Conservation (phyloP, 2,888 invertebrate species). For the Sympetrum striolatum region DNA sequence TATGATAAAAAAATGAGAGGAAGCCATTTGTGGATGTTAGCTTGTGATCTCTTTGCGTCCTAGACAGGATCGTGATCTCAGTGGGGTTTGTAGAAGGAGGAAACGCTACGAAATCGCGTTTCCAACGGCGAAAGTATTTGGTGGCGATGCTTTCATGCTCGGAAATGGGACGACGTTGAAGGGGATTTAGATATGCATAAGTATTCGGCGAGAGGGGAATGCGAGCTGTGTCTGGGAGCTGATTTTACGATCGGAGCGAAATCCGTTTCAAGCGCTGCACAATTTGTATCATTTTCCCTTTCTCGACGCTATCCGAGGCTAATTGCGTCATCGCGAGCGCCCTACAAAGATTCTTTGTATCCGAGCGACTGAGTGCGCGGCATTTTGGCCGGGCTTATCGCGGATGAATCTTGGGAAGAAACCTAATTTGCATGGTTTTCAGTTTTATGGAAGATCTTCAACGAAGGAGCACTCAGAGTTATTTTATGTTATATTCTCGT, state of each 20-base stretch:
- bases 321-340: background rate
- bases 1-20: background rate
- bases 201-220: background rate
- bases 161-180: background rate
- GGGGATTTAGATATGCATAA: background rate
- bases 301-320: background rate
- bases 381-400: background rate
- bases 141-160: background rate
- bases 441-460: too few species aligned
- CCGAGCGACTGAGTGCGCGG: background rate
- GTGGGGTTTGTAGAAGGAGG: background rate
- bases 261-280: background rate
- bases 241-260: background rate
- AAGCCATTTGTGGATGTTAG: background rate
- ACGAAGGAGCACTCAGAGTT: too few species aligned
- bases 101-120: background rate
- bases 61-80: background rate
- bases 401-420: background rate
- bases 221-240: background rate
- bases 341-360: background rate
- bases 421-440: background rate
- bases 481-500: too few species aligned
- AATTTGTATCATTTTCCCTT: slow-evolving; percentile 12
- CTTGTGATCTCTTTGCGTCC: background rate
- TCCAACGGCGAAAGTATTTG: slow-evolving; percentile 13